These are phyloP conservation scores for Leucoraja ocellata DNA, from an alignment of 2,797 vertebrate species.

Conservation along the genomic window DNA sequence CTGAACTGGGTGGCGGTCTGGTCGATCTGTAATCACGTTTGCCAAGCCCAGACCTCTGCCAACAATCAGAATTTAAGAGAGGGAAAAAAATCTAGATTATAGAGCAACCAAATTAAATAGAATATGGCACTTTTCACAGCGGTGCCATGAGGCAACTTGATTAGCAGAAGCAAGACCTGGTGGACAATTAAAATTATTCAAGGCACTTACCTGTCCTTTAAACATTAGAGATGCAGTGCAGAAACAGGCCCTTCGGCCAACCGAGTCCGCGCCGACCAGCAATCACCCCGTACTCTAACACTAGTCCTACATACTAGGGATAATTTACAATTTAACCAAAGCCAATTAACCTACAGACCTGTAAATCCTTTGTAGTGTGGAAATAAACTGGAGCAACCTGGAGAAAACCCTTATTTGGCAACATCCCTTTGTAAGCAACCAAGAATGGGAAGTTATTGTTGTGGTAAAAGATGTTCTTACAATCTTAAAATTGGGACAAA, in stretches of 20 bases:
- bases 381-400: too few relatives aligned
- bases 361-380: too few relatives aligned
- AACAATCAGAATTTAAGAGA: slow-evolving; percentile 3
- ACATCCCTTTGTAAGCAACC: not conserved
- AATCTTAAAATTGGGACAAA: not conserved
- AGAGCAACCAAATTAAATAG: not conserved
- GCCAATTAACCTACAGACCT: too few relatives aligned
- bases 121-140: not conserved
- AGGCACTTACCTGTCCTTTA: not conserved
- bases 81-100: not conserved
- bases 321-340: too few relatives aligned
- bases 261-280: too few relatives aligned
- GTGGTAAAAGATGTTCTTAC: not conserved
- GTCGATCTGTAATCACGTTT: not conserved
- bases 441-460: not conserved
- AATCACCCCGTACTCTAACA: too few relatives aligned
- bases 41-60: not conserved
- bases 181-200: not conserved
- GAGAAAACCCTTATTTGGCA: not conserved
- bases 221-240: not conserved
- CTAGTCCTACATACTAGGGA: too few relatives aligned
- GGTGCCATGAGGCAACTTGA: not conserved
- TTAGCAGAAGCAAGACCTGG: not conserved
- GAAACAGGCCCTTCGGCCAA: too few relatives aligned
- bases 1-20: slow-evolving; percentile 9